Evolutionary conservation across 2,113 vertebrate genomes (phyloP), one percentile per base, ranked within the genome.

Genomic region (Melospiza melodia): DNA sequence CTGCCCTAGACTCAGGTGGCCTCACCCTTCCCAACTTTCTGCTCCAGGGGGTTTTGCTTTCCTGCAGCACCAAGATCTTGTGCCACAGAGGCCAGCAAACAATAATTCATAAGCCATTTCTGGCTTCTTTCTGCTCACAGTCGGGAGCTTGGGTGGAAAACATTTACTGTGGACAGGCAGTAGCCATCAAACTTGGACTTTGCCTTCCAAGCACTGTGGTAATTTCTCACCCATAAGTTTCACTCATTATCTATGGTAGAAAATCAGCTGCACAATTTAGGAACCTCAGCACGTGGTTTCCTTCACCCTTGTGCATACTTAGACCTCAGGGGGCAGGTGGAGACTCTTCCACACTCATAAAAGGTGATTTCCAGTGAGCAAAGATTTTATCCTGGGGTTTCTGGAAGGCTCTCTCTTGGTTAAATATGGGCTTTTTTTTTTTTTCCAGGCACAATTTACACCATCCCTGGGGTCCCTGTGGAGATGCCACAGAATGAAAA

Each of bases 11-110:
- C 31, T 69, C 8, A 22, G 43, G 31, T n/a, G 71, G 74, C 43
- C 63, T 96, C 78, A 81, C 43, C 22, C 28, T 59, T 76, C 58
- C 78, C 61, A 72, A 67, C 25, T 58, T 93, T 88, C 84, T 84
- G 54, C 68, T 95, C 90, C 80, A 96, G 71, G 52, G 92, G 81
- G 59, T 69, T 96, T 96, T 69, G 52, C 72, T 87, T 93, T 96
- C 84, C 77, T 93, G 51, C 55, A 96, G 66, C 48, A 69, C 59
- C 57, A 62, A 68, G 65, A 75, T 66, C 61, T 73, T 84, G 83
- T 68, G 68, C 69, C 76, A 92, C 48, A 89, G 49, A 74, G 84
- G 79, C 91, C 72, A 91, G 58, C 33, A 57, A 87, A 62, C 41
- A 92, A 75, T 89, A 86, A 95, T 52, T 95, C 91, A 93, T 54